These are phyloP conservation scores for Fundulus diaphanus DNA, from an alignment of 2,797 vertebrate genomes.

Conservation along the genomic window DNA sequence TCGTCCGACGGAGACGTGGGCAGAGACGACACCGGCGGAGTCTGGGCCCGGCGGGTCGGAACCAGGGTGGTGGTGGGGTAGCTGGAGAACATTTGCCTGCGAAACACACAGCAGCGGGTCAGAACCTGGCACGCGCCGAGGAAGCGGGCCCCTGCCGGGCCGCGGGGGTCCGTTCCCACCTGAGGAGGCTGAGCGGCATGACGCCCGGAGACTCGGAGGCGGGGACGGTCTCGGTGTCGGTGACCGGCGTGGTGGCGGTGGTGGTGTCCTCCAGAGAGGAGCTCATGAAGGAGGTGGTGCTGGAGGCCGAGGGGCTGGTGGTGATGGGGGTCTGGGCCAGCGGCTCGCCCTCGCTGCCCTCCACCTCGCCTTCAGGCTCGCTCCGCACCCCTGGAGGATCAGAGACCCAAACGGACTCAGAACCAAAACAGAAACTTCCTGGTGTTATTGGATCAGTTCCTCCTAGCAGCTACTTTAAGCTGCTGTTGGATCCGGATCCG, in stretches of 20 bases:
- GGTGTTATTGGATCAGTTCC: too few relatives aligned
- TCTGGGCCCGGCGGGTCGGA: conserved; percentile 93
- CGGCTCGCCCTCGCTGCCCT: conserved; percentile 85
- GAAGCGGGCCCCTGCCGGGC: too few relatives aligned
- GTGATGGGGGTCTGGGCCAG: conserved; percentile 95
- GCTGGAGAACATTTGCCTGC: conserved; percentile 99
- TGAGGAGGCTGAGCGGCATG: conserved; percentile 96
- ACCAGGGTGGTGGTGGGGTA: conserved; percentile 95
- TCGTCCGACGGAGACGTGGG: conserved; percentile 97
- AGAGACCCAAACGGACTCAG: too few relatives aligned
- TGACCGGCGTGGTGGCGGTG: conserved; percentile 96
- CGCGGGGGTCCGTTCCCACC: conserved; percentile 80
- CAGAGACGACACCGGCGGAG: conserved; percentile 93
- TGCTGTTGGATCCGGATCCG: too few relatives aligned
- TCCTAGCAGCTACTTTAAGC: too few relatives aligned
- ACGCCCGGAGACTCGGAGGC: conserved; percentile 95
- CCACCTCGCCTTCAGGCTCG: conserved; percentile 87
- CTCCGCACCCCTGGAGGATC: conserved; percentile 63
- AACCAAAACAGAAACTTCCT: neutral
- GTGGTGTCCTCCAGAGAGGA: conserved; percentile 98
- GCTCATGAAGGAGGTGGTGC: conserved; percentile 99
- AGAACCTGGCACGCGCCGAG: too few relatives aligned
- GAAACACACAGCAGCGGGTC: conserved; percentile 23
- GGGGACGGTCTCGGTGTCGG: conserved; percentile 94
- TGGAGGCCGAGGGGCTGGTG: conserved; percentile 97